Conservation (phyloP, 2,113 vertebrate genomes). For the Naja naja region DNA sequence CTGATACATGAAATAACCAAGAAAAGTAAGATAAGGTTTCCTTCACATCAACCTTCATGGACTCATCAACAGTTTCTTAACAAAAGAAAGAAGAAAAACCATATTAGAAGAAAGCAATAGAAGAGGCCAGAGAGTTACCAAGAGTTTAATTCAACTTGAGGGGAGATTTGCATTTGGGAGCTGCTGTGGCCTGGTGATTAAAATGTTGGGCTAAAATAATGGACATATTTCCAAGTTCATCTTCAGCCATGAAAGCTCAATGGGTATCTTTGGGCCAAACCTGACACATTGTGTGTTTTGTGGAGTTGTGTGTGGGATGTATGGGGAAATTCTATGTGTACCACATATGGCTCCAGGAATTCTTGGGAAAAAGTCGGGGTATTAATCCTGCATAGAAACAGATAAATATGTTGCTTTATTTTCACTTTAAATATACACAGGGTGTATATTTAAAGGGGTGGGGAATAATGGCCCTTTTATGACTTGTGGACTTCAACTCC, state of each 20-base stretch:
- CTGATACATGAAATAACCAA: not conserved
- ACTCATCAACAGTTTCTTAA: not conserved
- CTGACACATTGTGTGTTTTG: not conserved
- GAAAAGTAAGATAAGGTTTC: not conserved
- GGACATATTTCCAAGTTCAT: not conserved
- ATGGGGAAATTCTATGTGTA: not conserved
- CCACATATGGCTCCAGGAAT: not conserved
- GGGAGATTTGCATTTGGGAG: not conserved
- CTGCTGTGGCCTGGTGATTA: not conserved
- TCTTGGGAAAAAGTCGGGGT: not conserved
- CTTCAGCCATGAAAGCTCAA: not conserved
- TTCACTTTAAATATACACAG: not conserved
- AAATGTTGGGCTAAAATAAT: not conserved
- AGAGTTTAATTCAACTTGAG: not conserved
- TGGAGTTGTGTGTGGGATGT: not conserved
- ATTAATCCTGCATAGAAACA: not conserved
- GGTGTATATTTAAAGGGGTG: too few relatives aligned
- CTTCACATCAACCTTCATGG: not conserved
- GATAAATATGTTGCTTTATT: not conserved
- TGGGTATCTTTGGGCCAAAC: not conserved
- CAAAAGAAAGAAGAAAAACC: not conserved
- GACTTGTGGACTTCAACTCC: too few relatives aligned
- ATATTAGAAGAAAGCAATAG: not conserved
- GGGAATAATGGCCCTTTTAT: too few relatives aligned
- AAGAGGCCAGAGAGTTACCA: not conserved